These are phyloP conservation scores for Ephestia elutella DNA, from an alignment of 1,140 invertebrate genomes.

Conservation along the genomic window DNA sequence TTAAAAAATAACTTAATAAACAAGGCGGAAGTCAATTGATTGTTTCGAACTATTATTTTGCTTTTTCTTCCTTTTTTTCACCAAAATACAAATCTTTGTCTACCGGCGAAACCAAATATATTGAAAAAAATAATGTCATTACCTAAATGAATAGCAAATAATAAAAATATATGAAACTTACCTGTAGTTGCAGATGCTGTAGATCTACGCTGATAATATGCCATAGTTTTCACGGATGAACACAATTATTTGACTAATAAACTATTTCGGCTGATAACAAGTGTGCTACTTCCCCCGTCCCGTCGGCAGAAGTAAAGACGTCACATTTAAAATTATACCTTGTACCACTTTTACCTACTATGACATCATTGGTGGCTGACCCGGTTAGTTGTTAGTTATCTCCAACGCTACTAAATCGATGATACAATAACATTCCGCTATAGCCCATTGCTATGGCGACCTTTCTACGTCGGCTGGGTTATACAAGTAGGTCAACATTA, in stretches of 20 bases:
- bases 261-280: conserved; percentile 1
- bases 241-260: conserved; percentile 2
- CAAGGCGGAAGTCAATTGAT: too few species aligned
- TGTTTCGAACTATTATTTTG: neutral
- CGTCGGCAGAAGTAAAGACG: conserved; percentile 55
- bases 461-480: conserved; percentile 36
- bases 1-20: neutral
- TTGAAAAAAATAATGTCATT: neutral
- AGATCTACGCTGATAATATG: conserved; percentile 19
- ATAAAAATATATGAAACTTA: too few species aligned
- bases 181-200: too few species aligned
- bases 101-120: neutral
- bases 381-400: conserved; percentile 44
- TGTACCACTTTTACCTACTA: conserved; percentile 21
- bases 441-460: neutral
- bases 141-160: too few species aligned
- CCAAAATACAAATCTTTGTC: neutral
- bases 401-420: conserved; percentile 28
- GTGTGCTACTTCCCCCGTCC: conserved; percentile 20
- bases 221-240: conserved; percentile 32
- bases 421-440: conserved; percentile 35
- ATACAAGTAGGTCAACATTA: conserved; percentile 34
- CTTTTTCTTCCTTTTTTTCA: neutral
- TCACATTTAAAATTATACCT: conserved; percentile 63
- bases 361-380: conserved; percentile 59